Base-by-base conservation (phyloP, 1,140 invertebrate species). In the Andrena cerasifolii region DNA sequence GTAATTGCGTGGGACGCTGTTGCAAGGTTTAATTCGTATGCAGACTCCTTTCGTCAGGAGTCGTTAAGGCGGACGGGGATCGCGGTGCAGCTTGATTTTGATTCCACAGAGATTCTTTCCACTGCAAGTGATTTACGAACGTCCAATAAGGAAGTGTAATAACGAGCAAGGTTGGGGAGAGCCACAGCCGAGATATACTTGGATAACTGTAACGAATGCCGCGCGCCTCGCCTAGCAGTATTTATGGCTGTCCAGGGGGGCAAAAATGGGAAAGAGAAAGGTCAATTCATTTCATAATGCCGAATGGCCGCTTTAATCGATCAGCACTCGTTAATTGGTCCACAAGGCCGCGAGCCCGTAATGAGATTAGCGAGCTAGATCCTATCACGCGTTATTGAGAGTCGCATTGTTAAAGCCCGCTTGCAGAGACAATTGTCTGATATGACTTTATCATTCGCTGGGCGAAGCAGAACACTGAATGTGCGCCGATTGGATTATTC, bases 61-160 rank as follows among this genome's bases (percentile, higher is more conserved):
- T 24, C 2, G 18, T 65, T n/a, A 24, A 8, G 16, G 31, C 24
- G 26, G 31, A n/a, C 2, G 6, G 18, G 45, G 26, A 7, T 31
- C 45, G 21, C 10, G 26, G 28, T 16, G 2, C 1, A 10, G 5
- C 14, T 33, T 18, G 49, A 49, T 45, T 16, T 58, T 68, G 56
- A 63, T 45, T 31, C 70, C 10, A 70, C 26, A 10, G 47, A 83
- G 75, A 84, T 70, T 72, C 18, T 45, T 70, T 79, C 61, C 10
- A 10, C 28, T 26, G 47, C 18, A 21, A 2, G 24, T 26, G 51
- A 43, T 62, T 31, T 61, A 59, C 40, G 21, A 21, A 45, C 47
- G 36, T 61, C 58, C 10, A 40, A 79, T 73, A 68, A 75, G 82
- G 82, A 84, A 83, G 66, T 45, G 24, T 61, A 75, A 54, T 66